Percentiles rank a stretch among this genome's conserved stretches.
Evolutionary conservation across 1,140 invertebrate genomes (phyloP).

Genomic region (Hyphantria cunea): DNA sequence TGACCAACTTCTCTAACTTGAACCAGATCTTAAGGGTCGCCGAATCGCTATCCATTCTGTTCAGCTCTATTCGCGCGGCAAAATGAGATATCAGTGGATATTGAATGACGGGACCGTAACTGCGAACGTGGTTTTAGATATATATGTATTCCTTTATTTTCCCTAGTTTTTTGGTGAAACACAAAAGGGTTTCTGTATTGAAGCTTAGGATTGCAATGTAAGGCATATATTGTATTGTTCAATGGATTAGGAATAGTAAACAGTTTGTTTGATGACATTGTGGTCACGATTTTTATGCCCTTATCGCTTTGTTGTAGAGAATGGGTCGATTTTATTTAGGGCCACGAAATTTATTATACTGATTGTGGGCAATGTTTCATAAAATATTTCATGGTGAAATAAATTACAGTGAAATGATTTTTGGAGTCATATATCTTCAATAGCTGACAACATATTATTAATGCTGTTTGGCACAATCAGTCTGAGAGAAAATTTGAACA

Average conservation of each 20-base stretch:
- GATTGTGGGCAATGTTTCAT: slow-evolving; percentile 8
- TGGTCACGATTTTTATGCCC: slow-evolving; percentile 16
- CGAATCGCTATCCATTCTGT: slow-evolving; percentile 56
- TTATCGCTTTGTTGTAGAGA: slow-evolving; percentile 3
- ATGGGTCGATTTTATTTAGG: neutral
- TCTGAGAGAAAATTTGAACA: no score
- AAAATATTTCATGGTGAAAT: neutral
- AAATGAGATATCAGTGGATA: slow-evolving; percentile 77
- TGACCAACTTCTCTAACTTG: slow-evolving; percentile 12
- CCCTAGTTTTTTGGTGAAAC: slow-evolving; percentile 42
- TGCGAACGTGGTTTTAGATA: slow-evolving; percentile 52
- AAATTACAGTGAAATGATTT: no score
- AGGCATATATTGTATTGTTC: slow-evolving; percentile 44
- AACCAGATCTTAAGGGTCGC: slow-evolving; percentile 32
- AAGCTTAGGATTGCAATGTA: slow-evolving; percentile 32
- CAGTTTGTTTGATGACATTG: slow-evolving; percentile 34
- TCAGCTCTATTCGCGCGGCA: slow-evolving; percentile 63
- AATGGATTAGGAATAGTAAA: slow-evolving; percentile 55
- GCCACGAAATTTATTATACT: neutral
- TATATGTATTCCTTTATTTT: slow-evolving; percentile 30
- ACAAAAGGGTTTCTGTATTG: slow-evolving; percentile 50
- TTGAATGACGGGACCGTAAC: slow-evolving; percentile 66
- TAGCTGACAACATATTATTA: no score
- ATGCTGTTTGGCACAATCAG: no score
- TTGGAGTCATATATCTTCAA: no score